phyloP scores from a whole-genome alignment of 2,888 invertebrate genomes.

The Physocephala rufipes region DNA sequence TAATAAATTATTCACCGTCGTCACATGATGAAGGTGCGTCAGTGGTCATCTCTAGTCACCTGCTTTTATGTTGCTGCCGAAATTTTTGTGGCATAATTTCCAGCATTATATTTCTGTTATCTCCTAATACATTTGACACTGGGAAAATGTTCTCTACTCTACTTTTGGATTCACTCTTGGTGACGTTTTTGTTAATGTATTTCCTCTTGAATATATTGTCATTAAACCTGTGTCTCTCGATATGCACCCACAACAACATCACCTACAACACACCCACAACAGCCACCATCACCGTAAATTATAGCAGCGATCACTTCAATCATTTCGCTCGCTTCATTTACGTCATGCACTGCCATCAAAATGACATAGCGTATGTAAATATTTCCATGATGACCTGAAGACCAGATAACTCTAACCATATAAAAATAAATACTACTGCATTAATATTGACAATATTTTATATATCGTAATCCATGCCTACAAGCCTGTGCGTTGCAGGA shows the following conservation, averaged over 20 bases:
- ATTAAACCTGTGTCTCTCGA: not conserved
- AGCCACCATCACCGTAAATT: too few relatives aligned
- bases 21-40: conserved; percentile 9
- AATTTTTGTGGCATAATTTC: conserved; percentile 29
- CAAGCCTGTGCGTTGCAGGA: too few relatives aligned
- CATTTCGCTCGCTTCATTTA: too few relatives aligned
- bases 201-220: not conserved
- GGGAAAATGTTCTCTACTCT: too few relatives aligned
- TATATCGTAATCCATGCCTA: too few relatives aligned
- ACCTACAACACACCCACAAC: not conserved
- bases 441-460: not conserved
- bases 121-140: not conserved
- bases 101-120: conserved; percentile 17
- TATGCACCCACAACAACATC: conserved; percentile 10
- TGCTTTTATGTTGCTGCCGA: conserved; percentile 9
- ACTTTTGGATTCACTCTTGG: too few relatives aligned
- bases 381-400: not conserved
- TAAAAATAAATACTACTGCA: conserved; percentile 3
- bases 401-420: not conserved
- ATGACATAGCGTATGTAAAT: not conserved
- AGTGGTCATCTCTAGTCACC: not conserved
- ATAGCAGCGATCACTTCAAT: too few relatives aligned
- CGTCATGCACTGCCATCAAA: too few relatives aligned
- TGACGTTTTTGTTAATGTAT: conserved; percentile 10
- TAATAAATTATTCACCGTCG: conserved; percentile 23